Evolutionary conservation across 2,113 vertebrate genomes (phyloP), one percentile per base, ranked within the genome.

Genomic region (Hippoglossus stenolepis): DNA sequence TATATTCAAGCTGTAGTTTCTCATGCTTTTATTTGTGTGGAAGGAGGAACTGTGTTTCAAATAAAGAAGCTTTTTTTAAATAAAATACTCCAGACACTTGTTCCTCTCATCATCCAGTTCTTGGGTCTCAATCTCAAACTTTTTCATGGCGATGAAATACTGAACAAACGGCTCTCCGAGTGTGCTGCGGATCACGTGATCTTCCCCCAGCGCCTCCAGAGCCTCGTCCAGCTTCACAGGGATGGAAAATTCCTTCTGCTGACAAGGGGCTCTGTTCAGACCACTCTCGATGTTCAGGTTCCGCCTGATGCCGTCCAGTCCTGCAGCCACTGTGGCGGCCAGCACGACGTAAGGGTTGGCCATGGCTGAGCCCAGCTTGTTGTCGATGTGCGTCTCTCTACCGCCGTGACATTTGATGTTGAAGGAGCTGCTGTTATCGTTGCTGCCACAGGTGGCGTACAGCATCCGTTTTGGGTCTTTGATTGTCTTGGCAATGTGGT

Each of bases 21-120:
- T 57, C 14, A 24, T 56, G 57, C 17, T 64, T 79, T 75, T 67
- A 64, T 80, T 75, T 54, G 20, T 51, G 31, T 58, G 21, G n/a
- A 45, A 71, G 57, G 13, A 53, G n/a, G 0, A 68, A 56, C 28
- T 17, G 60, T 68, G 23, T 59, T 63, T n/a, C 63, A 31, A 17
- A 53, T 40, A 3, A 68, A 40, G 65, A 71, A 40, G 65, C 5
- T 1, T 58, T 56, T 23, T 82, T 87, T 96, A 98, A 89, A 98
- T 98, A 69, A 98, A 99, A 90, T 98, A 98, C 23, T 97, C 97
- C 56, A 99, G 88, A 84, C 96, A 96, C 88, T 96, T 98, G 88
- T 97, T 97, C 66, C 96, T 95, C 85, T 98, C 97, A 0, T 92
- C 90, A 64, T 98, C 96, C 65, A 95, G 83, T 87, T 96, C 95